These are phyloP conservation scores for Volucella zonaria DNA, from an alignment of 2,888 invertebrate species.

Conservation along the genomic window DNA sequence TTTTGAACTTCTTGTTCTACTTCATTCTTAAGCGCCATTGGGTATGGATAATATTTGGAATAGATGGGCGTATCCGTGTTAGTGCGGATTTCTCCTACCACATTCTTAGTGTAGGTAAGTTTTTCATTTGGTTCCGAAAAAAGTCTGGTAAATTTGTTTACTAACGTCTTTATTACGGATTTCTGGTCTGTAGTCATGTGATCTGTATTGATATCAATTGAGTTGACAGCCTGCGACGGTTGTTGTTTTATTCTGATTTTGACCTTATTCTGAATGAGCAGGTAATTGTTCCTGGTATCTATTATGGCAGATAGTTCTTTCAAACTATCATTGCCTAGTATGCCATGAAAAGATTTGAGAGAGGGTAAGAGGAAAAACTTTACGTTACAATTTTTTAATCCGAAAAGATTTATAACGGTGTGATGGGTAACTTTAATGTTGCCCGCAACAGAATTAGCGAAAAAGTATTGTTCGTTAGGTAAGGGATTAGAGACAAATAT, in stretches of 20 bases:
- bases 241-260: slow-evolving; percentile 31
- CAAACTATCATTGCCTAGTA: slow-evolving; percentile 2
- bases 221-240: slow-evolving; percentile 12
- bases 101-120: too few species aligned
- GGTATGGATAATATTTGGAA: slow-evolving; percentile 48
- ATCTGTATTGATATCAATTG: background rate
- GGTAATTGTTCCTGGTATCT: slow-evolving; percentile 17
- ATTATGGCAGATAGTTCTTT: slow-evolving; percentile 7
- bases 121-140: slow-evolving; percentile 41
- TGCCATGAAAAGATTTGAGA: slow-evolving; percentile 1
- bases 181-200: background rate
- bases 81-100: slow-evolving; percentile 52
- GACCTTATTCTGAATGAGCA: slow-evolving; percentile 1
- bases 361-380: slow-evolving; percentile 8
- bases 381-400: slow-evolving; percentile 1
- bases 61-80: slow-evolving; percentile 37
- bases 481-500: slow-evolving; percentile 2
- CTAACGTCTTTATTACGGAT: background rate
- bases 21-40: slow-evolving; percentile 32
- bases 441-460: slow-evolving; percentile 8
- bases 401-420: slow-evolving; percentile 19
- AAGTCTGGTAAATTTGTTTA: slow-evolving; percentile 7
- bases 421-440: slow-evolving; percentile 15
- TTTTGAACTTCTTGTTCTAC: slow-evolving; percentile 39
- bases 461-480: slow-evolving; percentile 9